Base-by-base conservation (phyloP, 2,797 vertebrate genomes). In the Perodicticus potto region DNA sequence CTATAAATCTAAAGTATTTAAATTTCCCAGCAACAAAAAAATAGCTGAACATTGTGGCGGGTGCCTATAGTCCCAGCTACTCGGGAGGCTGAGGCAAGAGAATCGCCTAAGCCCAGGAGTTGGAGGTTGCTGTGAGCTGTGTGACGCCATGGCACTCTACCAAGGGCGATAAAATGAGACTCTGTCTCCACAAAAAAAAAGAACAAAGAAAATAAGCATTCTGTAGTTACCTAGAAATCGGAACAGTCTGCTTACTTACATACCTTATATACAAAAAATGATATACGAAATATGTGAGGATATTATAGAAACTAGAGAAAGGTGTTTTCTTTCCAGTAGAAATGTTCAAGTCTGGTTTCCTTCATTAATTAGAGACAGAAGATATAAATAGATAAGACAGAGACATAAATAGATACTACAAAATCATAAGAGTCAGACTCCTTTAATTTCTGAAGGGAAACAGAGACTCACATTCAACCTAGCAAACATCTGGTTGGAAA, bases 401-500 rank as follows among this genome's bases (percentile, higher is more conserved):
- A 72, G 22, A 57, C 81, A 89, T 20, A 92, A 49, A 77, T 65
- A 40, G 69, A 45, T 67, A 70, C 29, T 61, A 61, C 34, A 74
- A 78, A 73, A 90, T 72, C 61, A 37, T 78, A 83, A 65, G 43
- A 49, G 78, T 92, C 57, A 49, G 10, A 81, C 45, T 86, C 37
- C 16, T 91, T 7, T 92, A 55, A 49, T 84, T 95, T 91, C 67
- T 95, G 3, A 89, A 74, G 55, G 9, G 83, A 55, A 22, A 67
- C 14, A 76, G 70, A 87, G 49, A 76, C 37, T 84, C 73, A 37
- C 63, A 93, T 11, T 67, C 49, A 92, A 86, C 37, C 57, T 73
- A 84, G 57, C 40, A 49, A 90, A 93, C 82, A 72, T 94, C 90
- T 86, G 65, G 84, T 73, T 74, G 82, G 91, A 96, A 91, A 91